phyloP scores from a whole-genome alignment of 2,888 invertebrate genomes.

The Busseola fusca region DNA sequence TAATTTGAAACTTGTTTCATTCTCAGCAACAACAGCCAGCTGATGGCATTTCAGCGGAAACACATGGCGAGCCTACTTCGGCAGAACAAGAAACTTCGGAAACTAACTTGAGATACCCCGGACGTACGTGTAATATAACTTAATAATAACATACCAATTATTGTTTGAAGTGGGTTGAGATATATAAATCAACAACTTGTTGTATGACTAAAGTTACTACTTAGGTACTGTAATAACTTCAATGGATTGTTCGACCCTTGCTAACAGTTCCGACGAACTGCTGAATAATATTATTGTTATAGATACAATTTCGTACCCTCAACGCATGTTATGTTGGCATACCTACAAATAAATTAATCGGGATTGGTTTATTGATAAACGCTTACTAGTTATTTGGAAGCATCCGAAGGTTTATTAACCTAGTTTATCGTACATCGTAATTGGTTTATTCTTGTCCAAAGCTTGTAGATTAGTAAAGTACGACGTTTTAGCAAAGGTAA shows the following conservation, averaged over 20 bases:
- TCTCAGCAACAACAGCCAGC: conserved; percentile 65
- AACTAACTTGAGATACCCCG: conserved; percentile 78
- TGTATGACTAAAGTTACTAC: conserved; percentile 54
- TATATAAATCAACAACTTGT: conserved; percentile 63
- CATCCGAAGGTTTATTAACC: too few relatives aligned
- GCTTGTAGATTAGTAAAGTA: not conserved
- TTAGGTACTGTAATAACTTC: conserved; percentile 39
- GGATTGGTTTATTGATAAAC: conserved; percentile 21
- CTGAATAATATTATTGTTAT: conserved; percentile 48
- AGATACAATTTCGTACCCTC: conserved; percentile 45
- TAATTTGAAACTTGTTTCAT: conserved; percentile 56
- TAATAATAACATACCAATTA: conserved; percentile 62
- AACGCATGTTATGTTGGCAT: conserved; percentile 16
- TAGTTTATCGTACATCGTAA: not conserved
- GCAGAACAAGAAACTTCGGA: conserved; percentile 82
- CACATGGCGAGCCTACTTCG: conserved; percentile 66
- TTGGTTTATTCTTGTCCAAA: conserved; percentile 3
- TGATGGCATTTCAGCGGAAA: conserved; percentile 59
- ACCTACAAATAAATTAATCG: not conserved
- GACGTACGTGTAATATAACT: conserved; percentile 74
- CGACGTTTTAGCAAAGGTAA: not conserved
- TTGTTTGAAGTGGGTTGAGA: conserved; percentile 58
- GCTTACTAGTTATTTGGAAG: conserved; percentile 5
- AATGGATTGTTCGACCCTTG: conserved; percentile 53
- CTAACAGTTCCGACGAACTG: conserved; percentile 28